Evolutionary conservation across 2,888 invertebrate species (phyloP).

Genomic region (Sphaerophoria rueppellii): DNA sequence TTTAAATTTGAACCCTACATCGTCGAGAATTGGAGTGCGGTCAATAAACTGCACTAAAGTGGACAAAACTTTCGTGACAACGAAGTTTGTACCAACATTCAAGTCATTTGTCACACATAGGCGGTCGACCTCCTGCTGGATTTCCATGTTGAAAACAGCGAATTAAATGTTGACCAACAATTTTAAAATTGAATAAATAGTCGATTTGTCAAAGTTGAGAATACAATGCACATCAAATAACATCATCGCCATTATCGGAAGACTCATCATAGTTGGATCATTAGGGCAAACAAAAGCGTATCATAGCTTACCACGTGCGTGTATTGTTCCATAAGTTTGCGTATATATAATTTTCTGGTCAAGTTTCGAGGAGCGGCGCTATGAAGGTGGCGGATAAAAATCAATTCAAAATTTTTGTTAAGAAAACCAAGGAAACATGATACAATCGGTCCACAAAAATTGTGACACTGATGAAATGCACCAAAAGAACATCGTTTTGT

Average conservation of each 20-base stretch:
- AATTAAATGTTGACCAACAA: slow-evolving; percentile 33
- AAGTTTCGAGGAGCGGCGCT: background rate
- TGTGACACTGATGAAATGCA: slow-evolving; percentile 58
- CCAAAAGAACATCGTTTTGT: slow-evolving; percentile 28
- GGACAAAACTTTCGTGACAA: slow-evolving; percentile 22
- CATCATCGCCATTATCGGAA: slow-evolving; percentile 63
- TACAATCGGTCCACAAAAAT: slow-evolving; percentile 41
- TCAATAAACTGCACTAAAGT: slow-evolving; percentile 18
- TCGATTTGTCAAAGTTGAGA: slow-evolving; percentile 50
- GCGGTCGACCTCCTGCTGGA: slow-evolving; percentile 37
- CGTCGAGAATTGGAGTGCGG: slow-evolving; percentile 36
- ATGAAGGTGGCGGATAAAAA: slow-evolving; percentile 43
- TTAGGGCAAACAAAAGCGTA: slow-evolving; percentile 49
- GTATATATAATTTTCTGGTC: background rate
- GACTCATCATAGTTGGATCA: slow-evolving; percentile 51
- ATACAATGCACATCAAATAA: slow-evolving; percentile 52
- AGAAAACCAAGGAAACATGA: slow-evolving; percentile 9
- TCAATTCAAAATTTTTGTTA: slow-evolving; percentile 43
- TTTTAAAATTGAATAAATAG: slow-evolving; percentile 60
- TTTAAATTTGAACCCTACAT: slow-evolving; percentile 50
- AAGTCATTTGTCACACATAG: slow-evolving; percentile 51
- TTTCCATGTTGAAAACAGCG: background rate
- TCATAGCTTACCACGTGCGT: slow-evolving; percentile 12
- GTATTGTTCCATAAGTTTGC: slow-evolving; percentile 27
- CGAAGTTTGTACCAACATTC: slow-evolving; percentile 55